Percentiles rank a stretch among this genome's conserved stretches.
phyloP scores from a whole-genome alignment of 2,888 invertebrate genomes.

The Clanis bilineata region DNA sequence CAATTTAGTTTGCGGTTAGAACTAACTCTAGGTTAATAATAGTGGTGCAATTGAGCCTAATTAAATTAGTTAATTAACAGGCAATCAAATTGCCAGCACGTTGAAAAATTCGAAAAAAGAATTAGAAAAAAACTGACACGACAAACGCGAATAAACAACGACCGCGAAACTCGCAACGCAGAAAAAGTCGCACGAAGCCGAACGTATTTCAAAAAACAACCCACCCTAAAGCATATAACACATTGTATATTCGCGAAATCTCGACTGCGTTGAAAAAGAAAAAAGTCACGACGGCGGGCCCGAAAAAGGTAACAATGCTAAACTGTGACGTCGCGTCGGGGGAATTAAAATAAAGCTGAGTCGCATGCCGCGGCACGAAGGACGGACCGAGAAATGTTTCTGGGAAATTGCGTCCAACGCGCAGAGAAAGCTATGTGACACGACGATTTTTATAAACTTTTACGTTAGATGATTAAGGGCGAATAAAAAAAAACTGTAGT shows the following conservation, averaged over 20 bases:
- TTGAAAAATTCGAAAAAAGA: not conserved
- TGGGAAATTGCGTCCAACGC: constrained; percentile 39
- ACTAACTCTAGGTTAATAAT: too few relatives aligned
- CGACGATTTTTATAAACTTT: not conserved
- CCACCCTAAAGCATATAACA: constrained; percentile 11
- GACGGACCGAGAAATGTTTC: constrained; percentile 46
- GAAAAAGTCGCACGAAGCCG: constrained; percentile 8
- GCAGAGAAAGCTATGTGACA: constrained; percentile 10
- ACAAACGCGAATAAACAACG: constrained; percentile 10
- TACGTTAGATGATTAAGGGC: not conserved
- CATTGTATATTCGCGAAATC: constrained; percentile 14
- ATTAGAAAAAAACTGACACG: not conserved
- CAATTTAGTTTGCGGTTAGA: too few relatives aligned
- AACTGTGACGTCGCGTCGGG: constrained; percentile 53
- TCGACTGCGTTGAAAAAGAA: constrained; percentile 10
- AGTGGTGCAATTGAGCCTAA: too few relatives aligned
- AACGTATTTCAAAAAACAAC: constrained; percentile 11
- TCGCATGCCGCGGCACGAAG: constrained; percentile 42
- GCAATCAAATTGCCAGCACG: not conserved
- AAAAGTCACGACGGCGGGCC: not conserved
- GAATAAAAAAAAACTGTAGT: too few relatives aligned
- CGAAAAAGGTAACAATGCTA: constrained; percentile 58
- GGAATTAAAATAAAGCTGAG: constrained; percentile 59
- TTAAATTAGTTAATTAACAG: not conserved
- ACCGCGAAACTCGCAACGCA: constrained; percentile 13